Evolutionary conservation across 2,888 invertebrate genomes (phyloP), one percentile per base, ranked within the genome.

Genomic region (Eupithecia abbreviata): DNA sequence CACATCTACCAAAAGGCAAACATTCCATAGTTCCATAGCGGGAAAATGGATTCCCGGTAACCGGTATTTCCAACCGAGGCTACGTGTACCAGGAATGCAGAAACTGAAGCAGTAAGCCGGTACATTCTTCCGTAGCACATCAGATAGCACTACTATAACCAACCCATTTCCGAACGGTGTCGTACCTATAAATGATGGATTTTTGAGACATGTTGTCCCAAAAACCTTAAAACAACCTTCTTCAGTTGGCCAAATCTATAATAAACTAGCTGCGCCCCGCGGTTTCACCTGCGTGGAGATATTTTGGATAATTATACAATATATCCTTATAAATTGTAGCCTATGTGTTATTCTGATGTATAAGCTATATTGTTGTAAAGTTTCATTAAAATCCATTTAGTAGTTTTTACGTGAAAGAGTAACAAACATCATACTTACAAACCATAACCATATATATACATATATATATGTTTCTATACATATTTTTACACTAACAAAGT

Each of bases 51-150:
- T 47, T 51, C 47, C 45, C 58, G 77, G 81, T 68, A 74, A 78
- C 77, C 82, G 82, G 74, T 82, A 80, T 84, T 85, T 79, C 85
- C 67, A 68, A 43, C 43, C 84, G 86, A 87, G 87, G 87, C 87
- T 88, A 88, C 85, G 84, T 78, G 67, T 78, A 87, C 85, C 79
- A 88, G 86, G 88, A 73, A n/a, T n/a, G 2, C 79, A 88, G 77
- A 74, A 80, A 71, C 15, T 4, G 70, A 71, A 75, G 66, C 30
- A 74, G n/a, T 70, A 41, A 55, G 45, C 65, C 42, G 72, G 70
- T 73, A 71, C 13, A 47, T n/a, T 73, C 62, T 62, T n/a, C 58
- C 47, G 55, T 65, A 45, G 66, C 42, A 66, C 6, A n/a, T n/a
- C n/a, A 42, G 30, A 30, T 30, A 65, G 62, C 30, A 62, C 12